Percentiles rank a stretch among this genome's conserved stretches.
Conservation (phyloP, 2,113 vertebrate genomes). For the Centropus unirufus region DNA sequence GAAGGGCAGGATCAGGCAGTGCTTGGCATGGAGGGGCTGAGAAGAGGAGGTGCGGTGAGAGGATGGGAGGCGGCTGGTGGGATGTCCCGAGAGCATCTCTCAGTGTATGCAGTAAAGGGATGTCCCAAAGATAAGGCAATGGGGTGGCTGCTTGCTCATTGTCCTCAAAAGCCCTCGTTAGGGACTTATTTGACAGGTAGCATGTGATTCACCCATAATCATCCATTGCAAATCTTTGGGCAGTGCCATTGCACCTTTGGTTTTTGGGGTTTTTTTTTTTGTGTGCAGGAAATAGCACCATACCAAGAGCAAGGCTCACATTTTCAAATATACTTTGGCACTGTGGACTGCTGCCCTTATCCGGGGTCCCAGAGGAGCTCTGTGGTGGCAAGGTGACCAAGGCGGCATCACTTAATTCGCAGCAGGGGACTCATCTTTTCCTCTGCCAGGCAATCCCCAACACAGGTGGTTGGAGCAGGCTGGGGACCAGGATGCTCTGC, state of each 20-base stretch:
- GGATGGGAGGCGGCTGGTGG: neutral
- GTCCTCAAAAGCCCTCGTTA: neutral
- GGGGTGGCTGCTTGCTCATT: rapidly evolving
- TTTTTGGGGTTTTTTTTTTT: no score
- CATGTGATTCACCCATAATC: neutral
- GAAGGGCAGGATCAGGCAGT: rapidly evolving
- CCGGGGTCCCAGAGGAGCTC: neutral
- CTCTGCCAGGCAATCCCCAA: neutral
- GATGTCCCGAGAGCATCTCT: neutral
- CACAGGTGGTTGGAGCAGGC: neutral
- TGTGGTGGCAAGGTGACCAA: neutral
- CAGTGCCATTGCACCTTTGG: neutral
- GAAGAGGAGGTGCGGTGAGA: neutral
- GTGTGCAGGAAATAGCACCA: rapidly evolving
- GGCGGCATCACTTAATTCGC: rapidly evolving
- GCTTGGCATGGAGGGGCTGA: neutral
- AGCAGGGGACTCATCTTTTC: rapidly evolving
- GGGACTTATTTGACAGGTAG: neutral
- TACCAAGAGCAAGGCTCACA: neutral
- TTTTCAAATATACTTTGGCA: neutral
- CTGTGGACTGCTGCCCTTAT: neutral
- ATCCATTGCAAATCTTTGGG: neutral
- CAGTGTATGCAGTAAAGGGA: rapidly evolving
- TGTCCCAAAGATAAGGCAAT: neutral
- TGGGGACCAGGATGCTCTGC: neutral